Base-by-base conservation (phyloP, 2,797 vertebrate genomes). In the Hirundo rustica region DNA sequence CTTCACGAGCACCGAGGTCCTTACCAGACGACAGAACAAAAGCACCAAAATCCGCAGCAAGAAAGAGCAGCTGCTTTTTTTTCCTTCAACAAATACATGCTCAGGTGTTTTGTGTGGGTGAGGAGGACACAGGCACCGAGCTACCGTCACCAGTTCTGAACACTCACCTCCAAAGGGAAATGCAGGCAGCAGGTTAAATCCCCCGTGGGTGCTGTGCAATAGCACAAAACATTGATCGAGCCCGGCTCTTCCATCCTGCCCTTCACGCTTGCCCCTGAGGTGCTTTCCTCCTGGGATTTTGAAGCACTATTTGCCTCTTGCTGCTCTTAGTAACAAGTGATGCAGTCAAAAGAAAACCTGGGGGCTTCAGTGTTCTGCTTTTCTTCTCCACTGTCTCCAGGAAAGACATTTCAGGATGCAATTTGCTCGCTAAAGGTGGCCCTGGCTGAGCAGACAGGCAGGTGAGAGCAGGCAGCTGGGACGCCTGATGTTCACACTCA, bases 1-100 rank as follows among this genome's bases (percentile, higher is more conserved):
- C 88, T 90, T 92, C 94, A 90, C 42, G 13, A 85, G 76, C 76
- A 78, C 76, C 7, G 3, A 67, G 45, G 85, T 92, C 77, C 67
- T 88, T 81, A 90, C 38, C 85, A 79, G 91, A 20, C 64, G 58
- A 3, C 42, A 70, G 83, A 96, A 88, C 27, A 86, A 83, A 91
- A 81, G 53, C 27, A 66, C 26, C 42, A 67, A 88, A 81, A 94
- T 55, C 73, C 9, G 4, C 54, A 82, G 80, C 40, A 72, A 5
- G 6, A 66, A 78, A 66, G 62, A 61, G 6, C 7, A 10, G 23
- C 36, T 77, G 53, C 27, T 82, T 90, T 93, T 79, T 76, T 32
- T 38, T 38, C 38, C 64, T 88, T 75, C 60, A 42, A 38, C 45
- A 50, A 84, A 67, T 36, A 45, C 4, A 4, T 7, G 30, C 47